phyloP scores from a whole-genome alignment of 2,797 vertebrate genomes.

The Oreortyx pictus region DNA sequence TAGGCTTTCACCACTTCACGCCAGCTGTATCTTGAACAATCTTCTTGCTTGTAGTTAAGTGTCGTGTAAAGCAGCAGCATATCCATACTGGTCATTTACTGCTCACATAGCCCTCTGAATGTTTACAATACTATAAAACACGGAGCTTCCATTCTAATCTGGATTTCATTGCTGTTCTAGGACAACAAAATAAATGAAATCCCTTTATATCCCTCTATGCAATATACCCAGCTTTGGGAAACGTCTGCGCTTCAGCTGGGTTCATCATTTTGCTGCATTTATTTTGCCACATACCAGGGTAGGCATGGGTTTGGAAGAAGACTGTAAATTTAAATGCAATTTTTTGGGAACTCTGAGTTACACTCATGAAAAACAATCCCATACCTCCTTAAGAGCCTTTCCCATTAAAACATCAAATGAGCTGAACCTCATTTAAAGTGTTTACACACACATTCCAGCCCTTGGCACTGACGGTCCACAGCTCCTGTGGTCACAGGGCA shows the following conservation, averaged over 20 bases:
- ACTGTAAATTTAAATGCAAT: background rate
- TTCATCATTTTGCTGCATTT: background rate
- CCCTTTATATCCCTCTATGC: background rate
- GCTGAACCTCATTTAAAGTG: background rate
- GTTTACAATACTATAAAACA: background rate
- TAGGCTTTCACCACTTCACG: background rate
- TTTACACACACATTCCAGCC: background rate
- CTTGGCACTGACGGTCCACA: background rate
- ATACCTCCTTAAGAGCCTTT: conserved; percentile 5
- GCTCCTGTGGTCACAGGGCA: background rate
- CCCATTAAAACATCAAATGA: conserved; percentile 29
- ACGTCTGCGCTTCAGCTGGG: background rate
- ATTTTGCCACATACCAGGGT: background rate
- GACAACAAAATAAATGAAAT: background rate
- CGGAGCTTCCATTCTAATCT: background rate
- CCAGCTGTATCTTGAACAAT: background rate
- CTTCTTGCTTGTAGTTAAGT: background rate
- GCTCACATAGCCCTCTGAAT: background rate
- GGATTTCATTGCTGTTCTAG: background rate
- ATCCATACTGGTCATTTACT: rapidly evolving
- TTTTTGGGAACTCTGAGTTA: background rate
- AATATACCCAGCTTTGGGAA: background rate
- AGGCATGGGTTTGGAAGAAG: background rate
- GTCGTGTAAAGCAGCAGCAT: background rate
- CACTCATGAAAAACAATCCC: background rate